Conservation (phyloP, 2,888 invertebrate species). For the Panopea generosa region DNA sequence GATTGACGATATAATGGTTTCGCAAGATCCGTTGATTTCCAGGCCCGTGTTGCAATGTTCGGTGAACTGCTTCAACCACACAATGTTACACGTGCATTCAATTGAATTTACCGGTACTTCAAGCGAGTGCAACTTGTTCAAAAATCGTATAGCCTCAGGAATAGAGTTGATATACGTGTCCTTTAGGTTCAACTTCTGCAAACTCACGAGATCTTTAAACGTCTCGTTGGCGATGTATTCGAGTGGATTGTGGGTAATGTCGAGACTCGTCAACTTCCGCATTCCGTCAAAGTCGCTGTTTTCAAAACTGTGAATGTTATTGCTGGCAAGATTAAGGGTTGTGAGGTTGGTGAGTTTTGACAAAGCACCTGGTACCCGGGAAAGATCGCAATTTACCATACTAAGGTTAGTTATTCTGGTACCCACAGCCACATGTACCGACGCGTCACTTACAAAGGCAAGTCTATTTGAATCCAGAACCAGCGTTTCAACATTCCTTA, state of each 20-base stretch:
- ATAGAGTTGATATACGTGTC: constrained; percentile 55
- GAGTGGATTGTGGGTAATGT: constrained; percentile 60
- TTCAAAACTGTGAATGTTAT: constrained; percentile 68
- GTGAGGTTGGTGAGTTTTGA: constrained; percentile 61
- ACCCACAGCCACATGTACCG: constrained; percentile 55
- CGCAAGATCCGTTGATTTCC: constrained; percentile 58
- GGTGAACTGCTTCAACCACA: constrained; percentile 63
- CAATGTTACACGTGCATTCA: constrained; percentile 68
- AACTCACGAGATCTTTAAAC: constrained; percentile 48
- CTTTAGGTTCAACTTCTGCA: constrained; percentile 51
- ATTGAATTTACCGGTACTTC: constrained; percentile 51
- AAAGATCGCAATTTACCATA: constrained; percentile 62
- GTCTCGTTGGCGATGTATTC: constrained; percentile 66
- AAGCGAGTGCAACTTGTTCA: constrained; percentile 19
- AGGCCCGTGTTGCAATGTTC: constrained; percentile 36
- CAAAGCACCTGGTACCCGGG: constrained; percentile 66
- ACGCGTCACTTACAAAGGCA: constrained; percentile 67
- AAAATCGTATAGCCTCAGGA: constrained; percentile 62
- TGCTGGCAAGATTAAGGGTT: constrained; percentile 60
- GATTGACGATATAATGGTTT: constrained; percentile 56
- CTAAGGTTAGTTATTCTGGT: constrained; percentile 58
- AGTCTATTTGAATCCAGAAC: constrained; percentile 66
- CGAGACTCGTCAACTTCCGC: constrained; percentile 38
- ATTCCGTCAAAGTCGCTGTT: constrained; percentile 62
- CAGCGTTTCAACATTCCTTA: constrained; percentile 52